phyloP scores from a whole-genome alignment of 2,888 invertebrate species.

The Melinaea marsaeus region DNA sequence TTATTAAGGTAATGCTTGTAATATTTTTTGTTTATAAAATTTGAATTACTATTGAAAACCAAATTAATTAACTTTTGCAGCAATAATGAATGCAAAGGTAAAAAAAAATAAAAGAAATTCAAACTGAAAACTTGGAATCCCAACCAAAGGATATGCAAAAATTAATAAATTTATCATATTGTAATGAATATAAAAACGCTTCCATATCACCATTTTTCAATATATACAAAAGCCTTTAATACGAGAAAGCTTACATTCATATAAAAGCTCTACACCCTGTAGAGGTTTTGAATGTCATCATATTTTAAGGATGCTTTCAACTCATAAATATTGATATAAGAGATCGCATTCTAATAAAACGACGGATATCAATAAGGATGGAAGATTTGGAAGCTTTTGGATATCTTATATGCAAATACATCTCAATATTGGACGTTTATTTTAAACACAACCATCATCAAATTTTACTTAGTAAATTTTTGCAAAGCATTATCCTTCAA shows the following conservation, averaged over 20 bases:
- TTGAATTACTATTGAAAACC: not conserved
- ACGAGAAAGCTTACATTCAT: constrained; percentile 7
- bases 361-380: constrained; percentile 11
- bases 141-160: not conserved
- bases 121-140: not conserved
- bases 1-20: not conserved
- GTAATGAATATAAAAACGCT: not conserved
- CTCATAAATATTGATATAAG: constrained; percentile 21
- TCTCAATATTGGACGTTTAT: not conserved
- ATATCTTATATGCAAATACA: constrained; percentile 1
- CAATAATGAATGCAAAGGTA: no score
- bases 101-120: no score
- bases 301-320: constrained; percentile 18
- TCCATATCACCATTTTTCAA: not conserved
- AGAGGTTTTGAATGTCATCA: constrained; percentile 17
- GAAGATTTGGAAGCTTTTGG: constrained; percentile 6
- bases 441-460: not conserved
- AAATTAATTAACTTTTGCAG: no score
- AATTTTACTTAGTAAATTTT: not conserved
- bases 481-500: no score
- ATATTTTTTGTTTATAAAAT: not conserved
- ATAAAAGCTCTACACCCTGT: constrained; percentile 1
- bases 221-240: constrained; percentile 6
- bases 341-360: constrained; percentile 17
- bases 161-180: not conserved